Base-by-base conservation (phyloP, 2,797 vertebrate species). In the Myotis myotis region DNA sequence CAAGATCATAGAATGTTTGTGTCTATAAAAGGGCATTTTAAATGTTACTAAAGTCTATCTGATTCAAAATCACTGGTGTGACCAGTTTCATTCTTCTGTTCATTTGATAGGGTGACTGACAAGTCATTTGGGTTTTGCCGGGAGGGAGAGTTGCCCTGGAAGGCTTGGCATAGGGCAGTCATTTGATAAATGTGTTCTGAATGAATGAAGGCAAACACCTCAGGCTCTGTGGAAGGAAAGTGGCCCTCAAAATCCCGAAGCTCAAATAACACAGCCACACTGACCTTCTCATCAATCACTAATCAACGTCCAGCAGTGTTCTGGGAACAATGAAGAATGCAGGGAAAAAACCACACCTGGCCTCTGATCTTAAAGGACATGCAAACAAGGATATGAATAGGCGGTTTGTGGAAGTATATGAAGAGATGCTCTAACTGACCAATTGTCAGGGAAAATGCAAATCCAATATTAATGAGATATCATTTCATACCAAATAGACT, bases 211-310 rank as follows among this genome's bases (percentile, higher is more conserved):
- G 30, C 88, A 88, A 72, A 87, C 49, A 86, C 88, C 86, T 76
- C 86, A 55, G 81, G 94, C 57, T 80, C 60, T 94, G 3, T 38
- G 44, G 74, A 75, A 33, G 79, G 81, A 85, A 88, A 75, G 57
- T 20, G 70, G 60, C 2, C 41, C 83, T 94, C 66, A 49, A 94
- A 89, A 92, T 93, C 75, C 70, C 87, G 60, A 96, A 93, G 68
- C 82, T 96, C 78, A 72, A 76, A 75, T 76, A 91, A 78, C 11
- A 68, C 57, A 87, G 75, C 25, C 80, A 87, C 44, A 30, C 1
- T 76, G 92, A 93, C 76, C 87, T 94, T 93, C 92, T 94, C 92
- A 93, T 95, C 86, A 91, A 91, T 82, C 95, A 87, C 64, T 72
- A 78, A 20, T 81, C 92, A 87, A 78, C 25, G 74, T 19, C 68